A percentile compares a stretch with the other conserved stretches of the same genome.
phyloP scores from a whole-genome alignment of 2,113 vertebrate genomes.

The Pygoscelis adeliae region DNA sequence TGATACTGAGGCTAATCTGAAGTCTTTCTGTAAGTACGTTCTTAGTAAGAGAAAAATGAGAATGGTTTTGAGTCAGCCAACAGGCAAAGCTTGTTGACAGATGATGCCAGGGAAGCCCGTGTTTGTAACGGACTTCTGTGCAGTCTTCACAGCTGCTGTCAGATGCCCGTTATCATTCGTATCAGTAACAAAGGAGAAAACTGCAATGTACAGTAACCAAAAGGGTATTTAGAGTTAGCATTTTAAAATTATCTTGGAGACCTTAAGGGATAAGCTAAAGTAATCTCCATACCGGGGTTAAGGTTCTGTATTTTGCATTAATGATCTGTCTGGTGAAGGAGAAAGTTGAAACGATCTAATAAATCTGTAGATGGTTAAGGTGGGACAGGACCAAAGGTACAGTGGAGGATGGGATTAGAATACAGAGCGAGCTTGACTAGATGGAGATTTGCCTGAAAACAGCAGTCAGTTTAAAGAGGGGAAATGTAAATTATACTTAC shows the following conservation, averaged over 20 bases:
- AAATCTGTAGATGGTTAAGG: neutral
- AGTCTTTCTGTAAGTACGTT: neutral
- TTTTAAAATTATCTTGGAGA: neutral
- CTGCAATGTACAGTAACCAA: neutral
- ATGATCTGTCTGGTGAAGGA: neutral
- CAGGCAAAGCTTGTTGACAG: neutral
- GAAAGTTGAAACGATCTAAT: neutral
- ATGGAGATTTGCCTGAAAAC: neutral
- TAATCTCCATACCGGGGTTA: neutral
- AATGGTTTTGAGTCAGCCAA: neutral
- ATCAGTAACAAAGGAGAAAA: neutral
- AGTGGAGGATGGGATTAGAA: neutral
- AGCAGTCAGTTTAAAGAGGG: neutral
- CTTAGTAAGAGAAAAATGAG: neutral
- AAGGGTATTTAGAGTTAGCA: neutral
- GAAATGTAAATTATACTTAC: neutral
- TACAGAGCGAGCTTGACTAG: neutral
- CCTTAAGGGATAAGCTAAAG: neutral
- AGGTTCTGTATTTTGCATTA: neutral
- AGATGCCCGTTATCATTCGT: neutral
- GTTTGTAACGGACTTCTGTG: neutral
- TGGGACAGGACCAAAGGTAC: neutral
- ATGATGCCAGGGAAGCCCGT: neutral
- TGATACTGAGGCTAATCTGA: neutral
- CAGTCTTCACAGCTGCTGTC: neutral